Percentiles rank a stretch among this genome's conserved stretches.
Evolutionary conservation across 2,888 invertebrate genomes (phyloP).

Genomic region (Diadegma fenestrale): DNA sequence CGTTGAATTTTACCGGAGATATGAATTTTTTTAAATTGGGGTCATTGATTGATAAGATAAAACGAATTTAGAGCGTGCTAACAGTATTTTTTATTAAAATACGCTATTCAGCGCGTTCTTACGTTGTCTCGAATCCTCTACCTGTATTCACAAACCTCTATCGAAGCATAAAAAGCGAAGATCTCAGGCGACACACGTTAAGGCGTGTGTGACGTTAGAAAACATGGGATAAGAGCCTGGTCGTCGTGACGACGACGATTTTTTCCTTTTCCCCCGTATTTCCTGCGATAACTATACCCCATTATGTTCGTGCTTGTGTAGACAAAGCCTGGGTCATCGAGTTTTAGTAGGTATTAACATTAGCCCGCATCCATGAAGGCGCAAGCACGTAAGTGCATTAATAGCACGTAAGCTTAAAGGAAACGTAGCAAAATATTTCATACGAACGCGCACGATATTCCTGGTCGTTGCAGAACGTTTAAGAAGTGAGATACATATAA

Average conservation of each 20-base stretch:
- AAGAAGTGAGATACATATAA: constrained; percentile 16
- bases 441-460: constrained; percentile 67
- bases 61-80: neutral
- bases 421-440: constrained; percentile 66
- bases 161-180: constrained; percentile 27
- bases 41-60: neutral
- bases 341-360: constrained; percentile 67
- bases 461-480: constrained; percentile 31
- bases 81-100: neutral
- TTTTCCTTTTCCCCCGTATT: constrained; percentile 51
- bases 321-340: constrained; percentile 60
- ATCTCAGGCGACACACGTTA: constrained; percentile 40
- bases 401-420: constrained; percentile 65
- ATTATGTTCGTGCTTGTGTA: constrained; percentile 67
- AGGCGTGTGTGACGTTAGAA: constrained; percentile 36
- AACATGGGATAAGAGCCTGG: constrained; percentile 30
- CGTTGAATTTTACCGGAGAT: too few relatives aligned
- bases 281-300: constrained; percentile 54
- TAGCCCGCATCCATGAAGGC: constrained; percentile 38
- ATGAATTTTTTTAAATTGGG: too few relatives aligned
- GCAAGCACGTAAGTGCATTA: constrained; percentile 55
- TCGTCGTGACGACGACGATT: constrained; percentile 42
- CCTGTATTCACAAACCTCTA: neutral
- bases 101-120: neutral
- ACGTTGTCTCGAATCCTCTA: neutral